phyloP scores from a whole-genome alignment of 1,140 invertebrate species.

The Drosophila sulfurigaster region DNA sequence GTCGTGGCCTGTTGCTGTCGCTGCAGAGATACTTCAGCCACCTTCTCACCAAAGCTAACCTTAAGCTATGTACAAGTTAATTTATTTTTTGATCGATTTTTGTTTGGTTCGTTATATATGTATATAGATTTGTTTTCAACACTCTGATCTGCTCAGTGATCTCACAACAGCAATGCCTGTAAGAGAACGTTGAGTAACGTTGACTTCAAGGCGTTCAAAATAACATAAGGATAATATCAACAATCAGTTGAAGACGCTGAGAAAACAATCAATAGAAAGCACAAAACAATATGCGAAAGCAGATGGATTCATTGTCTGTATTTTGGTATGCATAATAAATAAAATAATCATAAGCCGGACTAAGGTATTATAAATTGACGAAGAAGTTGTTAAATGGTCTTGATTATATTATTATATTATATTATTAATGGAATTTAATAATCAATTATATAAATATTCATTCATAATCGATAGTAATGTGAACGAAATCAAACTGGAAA shows the following conservation, averaged over 20 bases:
- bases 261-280: constrained; percentile 1
- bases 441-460: too few relatives aligned
- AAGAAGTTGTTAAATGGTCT: too few relatives aligned
- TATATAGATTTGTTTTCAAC: constrained; percentile 29
- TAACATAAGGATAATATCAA: constrained; percentile 8
- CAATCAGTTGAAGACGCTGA: constrained; percentile 2
- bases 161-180: constrained; percentile 44
- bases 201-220: constrained; percentile 83
- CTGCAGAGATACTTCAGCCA: constrained; percentile 73
- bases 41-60: constrained; percentile 76
- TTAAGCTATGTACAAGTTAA: constrained; percentile 70
- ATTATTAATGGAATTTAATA: too few relatives aligned
- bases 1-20: constrained; percentile 75
- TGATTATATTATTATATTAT: too few relatives aligned
- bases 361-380: too few relatives aligned
- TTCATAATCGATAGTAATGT: too few relatives aligned
- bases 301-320: too few relatives aligned
- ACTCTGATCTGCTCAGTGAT: constrained; percentile 40
- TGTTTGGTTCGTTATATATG: constrained; percentile 23
- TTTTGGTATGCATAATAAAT: too few relatives aligned
- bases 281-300: constrained; percentile 5
- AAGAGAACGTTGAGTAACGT: constrained; percentile 56
- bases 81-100: constrained; percentile 37
- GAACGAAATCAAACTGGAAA: too few relatives aligned
- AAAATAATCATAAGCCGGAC: too few relatives aligned